Evolutionary conservation across 2,113 vertebrate genomes (phyloP).

Genomic region (Lynx canadensis): DNA sequence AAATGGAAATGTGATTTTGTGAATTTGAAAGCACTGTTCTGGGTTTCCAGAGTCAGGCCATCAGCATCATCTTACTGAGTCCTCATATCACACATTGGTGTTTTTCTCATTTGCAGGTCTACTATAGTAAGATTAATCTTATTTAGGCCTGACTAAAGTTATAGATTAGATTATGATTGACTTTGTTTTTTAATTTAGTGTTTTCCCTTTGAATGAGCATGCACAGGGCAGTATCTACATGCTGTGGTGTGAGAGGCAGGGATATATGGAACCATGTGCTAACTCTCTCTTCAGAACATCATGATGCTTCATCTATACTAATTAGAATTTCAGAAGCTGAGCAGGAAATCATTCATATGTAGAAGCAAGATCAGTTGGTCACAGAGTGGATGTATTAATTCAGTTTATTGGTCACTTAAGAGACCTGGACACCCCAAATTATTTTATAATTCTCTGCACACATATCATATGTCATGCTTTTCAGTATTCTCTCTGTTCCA

Average conservation of each 20-base stretch:
- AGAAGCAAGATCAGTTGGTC: not conserved
- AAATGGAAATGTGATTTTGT: not conserved
- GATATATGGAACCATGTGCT: not conserved
- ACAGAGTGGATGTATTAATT: not conserved
- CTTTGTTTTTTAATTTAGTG: not conserved
- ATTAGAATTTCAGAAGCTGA: conserved; percentile 46
- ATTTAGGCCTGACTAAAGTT: not conserved
- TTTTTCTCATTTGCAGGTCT: not conserved
- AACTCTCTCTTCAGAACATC: not conserved
- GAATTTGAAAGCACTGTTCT: not conserved
- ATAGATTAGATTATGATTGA: conserved; percentile 22
- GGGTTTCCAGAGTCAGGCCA: not conserved
- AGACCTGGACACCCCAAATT: not conserved
- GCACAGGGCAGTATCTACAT: not conserved
- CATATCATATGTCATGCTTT: not conserved
- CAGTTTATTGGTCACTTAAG: conserved; percentile 46
- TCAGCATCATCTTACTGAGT: not conserved
- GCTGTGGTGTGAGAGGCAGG: not conserved
- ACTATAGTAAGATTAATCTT: not conserved
- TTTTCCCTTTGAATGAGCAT: not conserved
- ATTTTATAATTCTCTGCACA: conserved; percentile 2
- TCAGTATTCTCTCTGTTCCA: conserved; percentile 5
- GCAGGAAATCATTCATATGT: conserved; percentile 11
- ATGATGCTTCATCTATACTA: not conserved
- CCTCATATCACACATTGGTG: not conserved